Conservation (phyloP, 2,113 vertebrate species). For the Hypomesus transpacificus region DNA sequence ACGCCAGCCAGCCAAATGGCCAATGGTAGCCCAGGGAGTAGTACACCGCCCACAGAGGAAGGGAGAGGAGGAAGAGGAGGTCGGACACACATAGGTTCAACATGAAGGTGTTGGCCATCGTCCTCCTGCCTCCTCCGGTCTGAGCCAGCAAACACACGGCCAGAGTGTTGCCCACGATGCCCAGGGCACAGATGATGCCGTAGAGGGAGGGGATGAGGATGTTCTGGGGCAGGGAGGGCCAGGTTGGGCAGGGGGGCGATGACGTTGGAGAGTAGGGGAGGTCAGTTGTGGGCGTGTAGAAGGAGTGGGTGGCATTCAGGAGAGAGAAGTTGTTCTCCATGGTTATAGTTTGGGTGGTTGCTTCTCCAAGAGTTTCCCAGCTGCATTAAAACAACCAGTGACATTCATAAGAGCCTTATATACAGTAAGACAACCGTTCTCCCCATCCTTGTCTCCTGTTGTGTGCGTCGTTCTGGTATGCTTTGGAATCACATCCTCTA, state of each 20-base stretch:
- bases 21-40: slow-evolving; percentile 84
- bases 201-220: slow-evolving; percentile 80
- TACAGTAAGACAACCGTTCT: no score
- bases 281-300: neutral
- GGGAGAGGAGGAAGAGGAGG: slow-evolving; percentile 82
- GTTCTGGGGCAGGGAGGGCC: slow-evolving; percentile 70
- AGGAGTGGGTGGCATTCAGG: slow-evolving; percentile 33
- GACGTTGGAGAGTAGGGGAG: slow-evolving; percentile 38
- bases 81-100: slow-evolving; percentile 87
- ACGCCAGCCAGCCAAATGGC: slow-evolving; percentile 82
- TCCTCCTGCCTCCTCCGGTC: slow-evolving; percentile 67
- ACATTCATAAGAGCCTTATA: no score
- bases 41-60: slow-evolving; percentile 90
- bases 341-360: slow-evolving; percentile 15
- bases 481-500: no score
- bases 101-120: slow-evolving; percentile 86
- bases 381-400: slow-evolving; percentile 35
- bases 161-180: slow-evolving; percentile 79
- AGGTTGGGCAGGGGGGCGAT: slow-evolving; percentile 53
- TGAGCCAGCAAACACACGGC: slow-evolving; percentile 79
- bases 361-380: slow-evolving; percentile 13
- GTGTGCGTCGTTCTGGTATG: no score
- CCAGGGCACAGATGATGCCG: slow-evolving; percentile 78
- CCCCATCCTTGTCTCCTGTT: no score
- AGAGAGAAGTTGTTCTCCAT: slow-evolving; percentile 32